A percentile compares a stretch with the other conserved stretches of the same genome.
These are phyloP conservation scores for Scaptomyza flava DNA, from an alignment of 2,888 invertebrate genomes.

Conservation along the genomic window DNA sequence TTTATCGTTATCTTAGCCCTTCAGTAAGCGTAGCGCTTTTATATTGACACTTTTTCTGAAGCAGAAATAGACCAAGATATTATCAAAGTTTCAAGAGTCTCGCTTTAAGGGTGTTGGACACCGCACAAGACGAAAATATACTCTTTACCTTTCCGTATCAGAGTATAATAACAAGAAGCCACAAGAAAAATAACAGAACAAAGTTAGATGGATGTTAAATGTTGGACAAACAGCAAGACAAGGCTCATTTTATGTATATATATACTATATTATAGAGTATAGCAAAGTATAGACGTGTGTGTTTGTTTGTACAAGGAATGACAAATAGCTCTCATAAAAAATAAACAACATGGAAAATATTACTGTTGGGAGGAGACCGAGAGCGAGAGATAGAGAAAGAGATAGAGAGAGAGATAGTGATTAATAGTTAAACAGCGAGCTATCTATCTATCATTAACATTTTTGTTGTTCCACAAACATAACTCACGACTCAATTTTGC, in stretches of 20 bases:
- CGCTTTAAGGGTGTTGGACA: no score
- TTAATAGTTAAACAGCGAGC: constrained; percentile 31
- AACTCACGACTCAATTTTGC: no score
- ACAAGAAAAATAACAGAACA: constrained; percentile 37
- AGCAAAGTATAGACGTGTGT: background rate
- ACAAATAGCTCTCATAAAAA: constrained; percentile 50
- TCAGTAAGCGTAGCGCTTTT: no score
- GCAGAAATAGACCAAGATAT: no score
- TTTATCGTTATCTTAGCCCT: no score
- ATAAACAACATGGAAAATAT: constrained; percentile 24
- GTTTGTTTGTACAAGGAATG: constrained; percentile 5
- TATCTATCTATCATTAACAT: constrained; percentile 8
- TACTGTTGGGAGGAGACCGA: background rate
- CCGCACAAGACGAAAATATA: no score
- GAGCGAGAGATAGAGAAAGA: background rate
- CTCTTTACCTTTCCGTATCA: no score
- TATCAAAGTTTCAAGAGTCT: no score
- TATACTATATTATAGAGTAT: no score
- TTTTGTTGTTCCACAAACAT: no score
- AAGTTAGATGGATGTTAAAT: constrained; percentile 36
- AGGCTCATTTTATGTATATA: background rate
- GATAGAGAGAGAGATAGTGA: background rate
- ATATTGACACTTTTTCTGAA: no score
- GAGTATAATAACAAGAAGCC: constrained; percentile 10
- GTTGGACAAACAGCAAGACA: constrained; percentile 25